Conservation (phyloP, 30 jellyfish, hydroid and myxozoan species). For the Nemopilema nomurai region DNA sequence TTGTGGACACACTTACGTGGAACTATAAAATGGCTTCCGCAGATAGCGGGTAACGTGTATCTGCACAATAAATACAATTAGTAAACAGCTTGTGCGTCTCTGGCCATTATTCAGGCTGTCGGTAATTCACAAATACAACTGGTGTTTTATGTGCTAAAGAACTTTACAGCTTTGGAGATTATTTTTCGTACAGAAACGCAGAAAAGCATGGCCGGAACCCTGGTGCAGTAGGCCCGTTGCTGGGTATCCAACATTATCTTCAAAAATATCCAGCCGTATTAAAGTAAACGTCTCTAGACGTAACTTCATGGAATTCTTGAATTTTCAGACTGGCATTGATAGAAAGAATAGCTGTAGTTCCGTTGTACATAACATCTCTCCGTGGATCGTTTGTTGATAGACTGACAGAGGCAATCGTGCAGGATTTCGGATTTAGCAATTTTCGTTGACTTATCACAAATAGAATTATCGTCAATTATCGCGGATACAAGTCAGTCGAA, state of each 20-base stretch:
- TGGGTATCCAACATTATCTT: neutral
- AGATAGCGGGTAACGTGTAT: constrained; percentile 35
- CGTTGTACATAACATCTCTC: neutral
- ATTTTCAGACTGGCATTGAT: neutral
- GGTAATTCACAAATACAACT: neutral
- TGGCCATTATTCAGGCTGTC: neutral
- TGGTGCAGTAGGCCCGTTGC: neutral
- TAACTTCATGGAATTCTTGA: neutral
- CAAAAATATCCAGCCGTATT: neutral
- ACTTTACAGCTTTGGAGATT: neutral
- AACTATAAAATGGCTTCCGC: constrained; percentile 39
- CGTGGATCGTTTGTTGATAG: too few species aligned
- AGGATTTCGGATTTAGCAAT: too few species aligned
- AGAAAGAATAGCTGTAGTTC: neutral
- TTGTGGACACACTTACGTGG: neutral
- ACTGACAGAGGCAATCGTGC: too few species aligned
- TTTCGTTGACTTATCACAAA: neutral
- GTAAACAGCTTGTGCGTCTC: constrained; percentile 41
- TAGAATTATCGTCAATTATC: too few species aligned
- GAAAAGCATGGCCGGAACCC: neutral
- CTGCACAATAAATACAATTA: constrained; percentile 12
- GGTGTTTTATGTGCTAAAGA: neutral
- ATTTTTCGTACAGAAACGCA: neutral
- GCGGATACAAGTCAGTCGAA: too few species aligned
- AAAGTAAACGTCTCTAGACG: neutral